Evolutionary conservation across 2,797 vertebrate genomes (phyloP), one percentile per base, ranked within the genome.

Genomic region (Manis crassicaudata): DNA sequence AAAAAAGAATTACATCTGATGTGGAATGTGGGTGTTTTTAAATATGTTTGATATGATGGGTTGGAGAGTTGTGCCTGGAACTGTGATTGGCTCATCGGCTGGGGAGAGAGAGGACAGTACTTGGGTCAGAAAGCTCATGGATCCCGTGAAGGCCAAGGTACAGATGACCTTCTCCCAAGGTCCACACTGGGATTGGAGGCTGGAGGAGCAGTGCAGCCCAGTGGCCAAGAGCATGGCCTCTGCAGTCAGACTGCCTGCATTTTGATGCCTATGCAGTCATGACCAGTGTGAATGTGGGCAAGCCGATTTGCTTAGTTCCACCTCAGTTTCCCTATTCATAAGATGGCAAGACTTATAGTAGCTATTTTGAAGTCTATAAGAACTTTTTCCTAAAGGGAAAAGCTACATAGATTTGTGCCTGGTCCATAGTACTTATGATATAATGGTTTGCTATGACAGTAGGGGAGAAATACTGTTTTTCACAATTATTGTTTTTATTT

Each of bases 1-100:
- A 83, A 50, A 94, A 96, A 46, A 95, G 90, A 92, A 46, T 85
- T 85, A 52, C 77, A 81, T 96, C 95, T 96, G 25, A 90, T 93
- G 54, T 93, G 76, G 54, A 79, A 92, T 70, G 85, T 95, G 65
- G 60, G 88, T 75, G 3, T 92, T 75, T 83, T 96, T 95, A 83
- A 77, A 52, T 58, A 46, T 10, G 43, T 46, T 46, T 46, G 43
- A 46, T 46, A 46, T 46, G 43, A 50, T 70, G 20, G 21, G 25
- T 63, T n/a, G 63, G 46, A 79, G 35, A n/a, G 17, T 3, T 58
- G 4, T n/a, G 50, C 23, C 46, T 70, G 46, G 52, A 79, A 72
- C 65, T 40, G 20, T 32, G 46, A 95, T 35, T 56, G 67, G 32
- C 25, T 40, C 50, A 37, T 23, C 7, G n/a, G 50, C 50, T 76